phyloP scores from a whole-genome alignment of 2,888 invertebrate genomes.

The Crocallis elinguaria region DNA sequence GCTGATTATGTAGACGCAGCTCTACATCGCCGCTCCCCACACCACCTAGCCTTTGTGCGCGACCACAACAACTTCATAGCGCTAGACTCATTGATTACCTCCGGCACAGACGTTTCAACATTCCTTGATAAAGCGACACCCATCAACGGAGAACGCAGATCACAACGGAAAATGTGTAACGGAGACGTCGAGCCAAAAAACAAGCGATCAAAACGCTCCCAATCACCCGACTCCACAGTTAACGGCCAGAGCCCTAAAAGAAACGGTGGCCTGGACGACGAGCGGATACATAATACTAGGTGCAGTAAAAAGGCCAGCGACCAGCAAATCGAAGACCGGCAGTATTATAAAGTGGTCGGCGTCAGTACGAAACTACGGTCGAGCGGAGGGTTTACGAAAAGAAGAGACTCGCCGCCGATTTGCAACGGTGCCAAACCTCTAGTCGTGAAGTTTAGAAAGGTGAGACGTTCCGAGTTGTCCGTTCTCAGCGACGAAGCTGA shows the following conservation, averaged over 20 bases:
- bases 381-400: conserved; percentile 75
- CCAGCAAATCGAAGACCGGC: conserved; percentile 60
- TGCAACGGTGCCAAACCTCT: conserved; percentile 84
- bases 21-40: conserved; percentile 89
- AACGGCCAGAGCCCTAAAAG: conserved; percentile 55
- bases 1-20: conserved; percentile 88
- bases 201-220: conserved; percentile 61
- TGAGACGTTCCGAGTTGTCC: conserved; percentile 89
- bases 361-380: conserved; percentile 88
- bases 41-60: conserved; percentile 89
- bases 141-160: conserved; percentile 70
- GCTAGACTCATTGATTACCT: conserved; percentile 88
- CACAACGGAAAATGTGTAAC: conserved; percentile 70
- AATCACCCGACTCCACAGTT: conserved; percentile 61
- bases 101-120: conserved; percentile 87
- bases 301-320: conserved; percentile 58
- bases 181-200: conserved; percentile 60
- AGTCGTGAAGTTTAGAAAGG: conserved; percentile 90
- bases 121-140: conserved; percentile 86
- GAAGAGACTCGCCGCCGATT: conserved; percentile 71
- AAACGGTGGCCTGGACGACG: conserved; percentile 64
- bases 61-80: conserved; percentile 91
- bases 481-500: conserved; percentile 93
- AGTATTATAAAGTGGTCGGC: conserved; percentile 90
- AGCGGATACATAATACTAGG: conserved; percentile 64